Evolutionary conservation across 2,888 invertebrate genomes (phyloP).

Genomic region (Mimachlamys varia): DNA sequence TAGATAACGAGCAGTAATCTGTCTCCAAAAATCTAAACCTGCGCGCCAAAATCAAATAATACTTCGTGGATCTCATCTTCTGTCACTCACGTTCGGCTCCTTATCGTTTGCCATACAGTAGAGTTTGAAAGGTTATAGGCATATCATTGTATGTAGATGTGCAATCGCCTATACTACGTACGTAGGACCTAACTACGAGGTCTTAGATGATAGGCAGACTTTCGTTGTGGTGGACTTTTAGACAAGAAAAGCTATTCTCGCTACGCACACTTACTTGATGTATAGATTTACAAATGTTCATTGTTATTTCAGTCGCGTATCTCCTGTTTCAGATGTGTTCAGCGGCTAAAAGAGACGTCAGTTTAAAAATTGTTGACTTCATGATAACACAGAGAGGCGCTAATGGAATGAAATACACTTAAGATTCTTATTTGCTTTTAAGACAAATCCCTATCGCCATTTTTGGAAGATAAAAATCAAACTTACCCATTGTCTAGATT

Average conservation of each 20-base stretch:
- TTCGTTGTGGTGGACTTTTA: not conserved
- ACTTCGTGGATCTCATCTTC: not conserved
- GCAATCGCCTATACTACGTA: not conserved
- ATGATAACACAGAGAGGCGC: not conserved
- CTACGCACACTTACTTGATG: not conserved
- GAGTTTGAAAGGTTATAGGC: not conserved
- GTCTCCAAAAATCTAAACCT: not conserved
- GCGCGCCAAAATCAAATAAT: not conserved
- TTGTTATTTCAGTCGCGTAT: not conserved
- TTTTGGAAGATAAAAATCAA: not conserved
- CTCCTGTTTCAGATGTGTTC: not conserved
- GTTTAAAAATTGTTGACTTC: not conserved
- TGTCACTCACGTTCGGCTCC: not conserved
- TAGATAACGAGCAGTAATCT: not conserved
- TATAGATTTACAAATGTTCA: not conserved
- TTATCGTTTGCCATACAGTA: not conserved
- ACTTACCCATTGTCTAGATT: constrained; percentile 1
- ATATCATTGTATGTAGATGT: not conserved
- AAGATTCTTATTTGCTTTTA: constrained; percentile 36
- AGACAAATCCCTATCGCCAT: not conserved
- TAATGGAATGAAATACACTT: constrained; percentile 26
- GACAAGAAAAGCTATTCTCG: not conserved
- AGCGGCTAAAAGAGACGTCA: not conserved
- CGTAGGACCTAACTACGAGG: not conserved
- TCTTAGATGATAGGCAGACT: not conserved